These are phyloP conservation scores for Paralvinella palmiformis DNA, from an alignment of 1,140 invertebrate species.

Conservation along the genomic window DNA sequence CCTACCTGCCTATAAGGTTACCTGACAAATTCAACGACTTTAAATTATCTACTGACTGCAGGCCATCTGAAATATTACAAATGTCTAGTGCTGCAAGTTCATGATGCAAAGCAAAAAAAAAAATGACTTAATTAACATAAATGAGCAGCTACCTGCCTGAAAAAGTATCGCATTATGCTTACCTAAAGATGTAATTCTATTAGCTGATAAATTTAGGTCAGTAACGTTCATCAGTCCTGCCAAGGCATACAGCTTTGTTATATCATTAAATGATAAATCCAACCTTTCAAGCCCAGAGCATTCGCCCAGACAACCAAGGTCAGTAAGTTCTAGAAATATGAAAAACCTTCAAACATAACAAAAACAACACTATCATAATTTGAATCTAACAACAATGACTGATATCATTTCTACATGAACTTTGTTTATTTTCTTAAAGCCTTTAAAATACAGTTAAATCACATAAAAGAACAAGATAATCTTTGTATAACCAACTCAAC, in stretches of 20 bases:
- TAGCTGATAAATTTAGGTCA: constrained; percentile 34
- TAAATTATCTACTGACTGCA: constrained; percentile 38
- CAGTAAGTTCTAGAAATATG: constrained; percentile 28
- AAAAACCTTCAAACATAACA: not conserved
- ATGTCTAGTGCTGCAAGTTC: not conserved
- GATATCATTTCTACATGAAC: not conserved
- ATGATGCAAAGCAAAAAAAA: not conserved
- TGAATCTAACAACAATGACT: too few relatives aligned
- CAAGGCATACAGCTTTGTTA: constrained; percentile 32
- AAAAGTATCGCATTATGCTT: too few relatives aligned
- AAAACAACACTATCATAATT: too few relatives aligned
- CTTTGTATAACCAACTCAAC: too few relatives aligned
- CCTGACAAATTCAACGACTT: constrained; percentile 36
- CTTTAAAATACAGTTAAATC: too few relatives aligned
- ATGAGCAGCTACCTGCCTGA: too few relatives aligned
- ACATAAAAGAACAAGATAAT: too few relatives aligned
- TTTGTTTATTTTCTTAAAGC: too few relatives aligned
- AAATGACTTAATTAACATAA: too few relatives aligned
- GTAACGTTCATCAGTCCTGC: constrained; percentile 32
- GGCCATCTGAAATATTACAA: constrained; percentile 32
- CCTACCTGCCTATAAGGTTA: constrained; percentile 41
- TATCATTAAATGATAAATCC: constrained; percentile 37
- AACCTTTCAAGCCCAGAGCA: constrained; percentile 33
- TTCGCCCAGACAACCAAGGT: constrained; percentile 39
- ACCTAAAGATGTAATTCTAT: constrained; percentile 39